Percentiles rank a stretch among this genome's conserved stretches.
phyloP scores from a whole-genome alignment of 2,888 invertebrate genomes.

The Tetranychus piercei region DNA sequence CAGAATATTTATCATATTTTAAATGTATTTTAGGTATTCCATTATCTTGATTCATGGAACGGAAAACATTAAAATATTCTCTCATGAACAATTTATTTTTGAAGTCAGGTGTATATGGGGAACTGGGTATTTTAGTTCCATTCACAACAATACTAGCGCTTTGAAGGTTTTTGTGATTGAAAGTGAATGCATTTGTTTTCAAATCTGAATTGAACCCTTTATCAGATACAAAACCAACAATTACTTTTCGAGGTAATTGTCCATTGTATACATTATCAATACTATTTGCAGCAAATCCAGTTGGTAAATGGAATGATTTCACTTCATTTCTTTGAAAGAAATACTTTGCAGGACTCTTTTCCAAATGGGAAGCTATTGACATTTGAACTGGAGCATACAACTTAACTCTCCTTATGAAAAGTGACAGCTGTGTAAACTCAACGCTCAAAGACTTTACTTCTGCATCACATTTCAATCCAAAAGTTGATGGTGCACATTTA shows the following conservation, averaged over 20 bases:
- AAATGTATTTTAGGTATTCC: background rate
- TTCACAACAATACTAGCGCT: no score
- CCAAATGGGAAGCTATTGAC: no score
- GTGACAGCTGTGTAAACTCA: no score
- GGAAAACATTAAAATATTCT: background rate
- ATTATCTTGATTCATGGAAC: background rate
- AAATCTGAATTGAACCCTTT: background rate
- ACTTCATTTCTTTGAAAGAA: no score
- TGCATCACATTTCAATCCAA: no score
- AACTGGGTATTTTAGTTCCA: no score
- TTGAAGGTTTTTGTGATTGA: background rate
- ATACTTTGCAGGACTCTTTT: no score
- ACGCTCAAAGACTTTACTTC: no score
- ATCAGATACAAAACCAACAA: background rate
- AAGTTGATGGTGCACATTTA: no score
- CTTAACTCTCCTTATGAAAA: no score
- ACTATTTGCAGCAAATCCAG: background rate
- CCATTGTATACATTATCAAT: constrained; percentile 10
- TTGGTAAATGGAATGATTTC: background rate
- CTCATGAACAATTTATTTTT: background rate
- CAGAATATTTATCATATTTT: background rate
- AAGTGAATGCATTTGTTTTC: background rate
- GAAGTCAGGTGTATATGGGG: no score
- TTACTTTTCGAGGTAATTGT: background rate
- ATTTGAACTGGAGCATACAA: no score